Conservation (phyloP, 2,888 invertebrate genomes). For the Dryobotodes eremita region DNA sequence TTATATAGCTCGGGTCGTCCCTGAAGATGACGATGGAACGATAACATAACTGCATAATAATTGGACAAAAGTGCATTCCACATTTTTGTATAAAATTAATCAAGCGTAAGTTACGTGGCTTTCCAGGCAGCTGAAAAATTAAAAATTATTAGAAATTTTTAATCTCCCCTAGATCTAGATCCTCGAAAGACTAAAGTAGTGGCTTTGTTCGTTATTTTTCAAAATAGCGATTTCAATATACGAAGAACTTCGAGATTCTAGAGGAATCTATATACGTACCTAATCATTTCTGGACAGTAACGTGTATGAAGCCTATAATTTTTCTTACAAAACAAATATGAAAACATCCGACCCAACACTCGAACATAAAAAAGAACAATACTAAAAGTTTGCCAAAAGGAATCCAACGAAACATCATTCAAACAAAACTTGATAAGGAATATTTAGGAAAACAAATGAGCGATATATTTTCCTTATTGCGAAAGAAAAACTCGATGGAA, state of each 20-base stretch:
- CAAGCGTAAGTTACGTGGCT: not conserved
- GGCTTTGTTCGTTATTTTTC: not conserved
- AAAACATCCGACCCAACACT: not conserved
- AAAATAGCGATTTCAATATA: not conserved
- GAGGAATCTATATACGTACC: not conserved
- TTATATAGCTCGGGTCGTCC: not conserved
- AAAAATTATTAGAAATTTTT: no score
- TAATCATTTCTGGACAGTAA: constrained; percentile 13
- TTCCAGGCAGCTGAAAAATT: not conserved
- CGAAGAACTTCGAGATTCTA: not conserved
- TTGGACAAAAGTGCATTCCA: not conserved
- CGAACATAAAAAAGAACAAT: constrained; percentile 29
- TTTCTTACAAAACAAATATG: not conserved
- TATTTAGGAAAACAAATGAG: constrained; percentile 50
- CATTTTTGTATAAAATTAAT: not conserved
- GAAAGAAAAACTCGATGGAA: constrained; percentile 47
- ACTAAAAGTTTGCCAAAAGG: constrained; percentile 33
- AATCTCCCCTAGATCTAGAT: no score
- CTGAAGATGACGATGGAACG: not conserved
- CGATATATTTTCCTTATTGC: constrained; percentile 49
- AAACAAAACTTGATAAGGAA: constrained; percentile 40
- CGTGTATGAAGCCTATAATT: not conserved
- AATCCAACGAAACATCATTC: constrained; percentile 49
- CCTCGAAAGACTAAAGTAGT: not conserved
- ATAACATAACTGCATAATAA: not conserved